phyloP scores from a whole-genome alignment of 2,888 invertebrate genomes.

The Platypus cylindrus region DNA sequence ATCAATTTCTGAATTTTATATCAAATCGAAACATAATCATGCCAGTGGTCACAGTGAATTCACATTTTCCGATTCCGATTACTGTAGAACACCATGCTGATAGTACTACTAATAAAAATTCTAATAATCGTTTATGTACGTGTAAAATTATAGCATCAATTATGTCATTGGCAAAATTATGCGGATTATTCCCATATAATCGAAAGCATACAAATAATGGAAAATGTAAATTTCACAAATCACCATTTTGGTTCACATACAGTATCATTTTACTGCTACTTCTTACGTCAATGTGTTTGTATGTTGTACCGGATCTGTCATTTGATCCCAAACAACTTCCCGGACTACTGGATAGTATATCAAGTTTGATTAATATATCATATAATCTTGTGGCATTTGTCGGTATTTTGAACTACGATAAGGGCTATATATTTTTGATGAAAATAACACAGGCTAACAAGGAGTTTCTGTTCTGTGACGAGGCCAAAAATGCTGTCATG shows the following conservation, averaged over 20 bases:
- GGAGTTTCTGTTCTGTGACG: slow-evolving; percentile 28
- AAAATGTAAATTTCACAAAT: slow-evolving; percentile 25
- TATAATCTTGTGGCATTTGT: slow-evolving; percentile 24
- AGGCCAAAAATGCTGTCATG: slow-evolving; percentile 20
- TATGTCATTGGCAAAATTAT: not conserved
- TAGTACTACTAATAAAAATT: too few species aligned
- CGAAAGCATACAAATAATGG: slow-evolving; percentile 24
- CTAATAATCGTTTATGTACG: not conserved
- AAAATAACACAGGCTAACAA: too few species aligned
- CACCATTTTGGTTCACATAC: slow-evolving; percentile 25
- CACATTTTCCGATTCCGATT: too few species aligned
- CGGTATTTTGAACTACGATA: too few species aligned
- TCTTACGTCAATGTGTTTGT: slow-evolving; percentile 9
- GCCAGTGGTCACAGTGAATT: too few species aligned
- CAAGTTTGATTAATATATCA: slow-evolving; percentile 25
- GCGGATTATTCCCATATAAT: slow-evolving; percentile 27
- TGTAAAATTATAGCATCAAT: not conserved
- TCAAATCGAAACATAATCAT: too few species aligned
- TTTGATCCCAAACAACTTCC: slow-evolving; percentile 18
- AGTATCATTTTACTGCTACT: slow-evolving; percentile 17
- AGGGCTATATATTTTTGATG: too few species aligned
- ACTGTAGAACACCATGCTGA: too few species aligned
- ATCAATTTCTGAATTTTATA: too few species aligned
- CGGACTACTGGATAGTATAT: slow-evolving; percentile 24
- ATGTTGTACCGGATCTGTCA: slow-evolving; percentile 1